Percentiles rank a stretch among this genome's conserved stretches.
These are phyloP conservation scores for Bombus affinis DNA, from an alignment of 1,140 invertebrate species.

Conservation along the genomic window DNA sequence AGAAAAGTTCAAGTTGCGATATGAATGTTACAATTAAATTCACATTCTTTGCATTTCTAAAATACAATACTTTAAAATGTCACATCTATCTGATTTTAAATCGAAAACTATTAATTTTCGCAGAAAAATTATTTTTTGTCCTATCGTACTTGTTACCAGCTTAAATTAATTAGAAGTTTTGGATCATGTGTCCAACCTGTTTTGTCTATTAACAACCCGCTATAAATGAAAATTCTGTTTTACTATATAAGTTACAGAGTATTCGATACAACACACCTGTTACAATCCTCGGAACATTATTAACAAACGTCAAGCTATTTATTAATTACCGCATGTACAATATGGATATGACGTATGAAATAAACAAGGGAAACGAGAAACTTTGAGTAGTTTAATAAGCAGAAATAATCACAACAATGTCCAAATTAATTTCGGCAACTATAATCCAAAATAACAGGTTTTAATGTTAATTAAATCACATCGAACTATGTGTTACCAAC, in stretches of 20 bases:
- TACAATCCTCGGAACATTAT: neutral
- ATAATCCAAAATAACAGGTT: neutral
- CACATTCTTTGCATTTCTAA: too few species aligned
- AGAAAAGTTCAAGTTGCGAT: too few species aligned
- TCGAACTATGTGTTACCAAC: neutral
- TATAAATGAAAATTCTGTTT: too few species aligned
- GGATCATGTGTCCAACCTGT: too few species aligned
- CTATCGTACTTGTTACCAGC: too few species aligned
- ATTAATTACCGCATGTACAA: neutral
- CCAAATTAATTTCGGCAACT: neutral
- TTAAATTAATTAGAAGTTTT: too few species aligned
- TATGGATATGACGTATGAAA: neutral
- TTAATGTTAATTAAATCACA: slow-evolving; percentile 8
- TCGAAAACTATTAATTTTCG: too few species aligned
- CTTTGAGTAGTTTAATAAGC: neutral
- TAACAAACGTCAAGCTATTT: neutral
- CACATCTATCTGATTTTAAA: too few species aligned
- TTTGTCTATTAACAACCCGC: too few species aligned
- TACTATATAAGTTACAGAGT: neutral
- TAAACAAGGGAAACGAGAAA: neutral
- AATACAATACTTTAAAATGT: too few species aligned
- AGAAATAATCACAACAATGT: neutral
- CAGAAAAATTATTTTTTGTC: too few species aligned
- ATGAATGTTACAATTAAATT: too few species aligned
- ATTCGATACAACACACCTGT: neutral